Percentiles rank a stretch among this genome's conserved stretches.
Evolutionary conservation across 2,797 vertebrate species (phyloP).

Genomic region (Cyprinodon diabolis): DNA sequence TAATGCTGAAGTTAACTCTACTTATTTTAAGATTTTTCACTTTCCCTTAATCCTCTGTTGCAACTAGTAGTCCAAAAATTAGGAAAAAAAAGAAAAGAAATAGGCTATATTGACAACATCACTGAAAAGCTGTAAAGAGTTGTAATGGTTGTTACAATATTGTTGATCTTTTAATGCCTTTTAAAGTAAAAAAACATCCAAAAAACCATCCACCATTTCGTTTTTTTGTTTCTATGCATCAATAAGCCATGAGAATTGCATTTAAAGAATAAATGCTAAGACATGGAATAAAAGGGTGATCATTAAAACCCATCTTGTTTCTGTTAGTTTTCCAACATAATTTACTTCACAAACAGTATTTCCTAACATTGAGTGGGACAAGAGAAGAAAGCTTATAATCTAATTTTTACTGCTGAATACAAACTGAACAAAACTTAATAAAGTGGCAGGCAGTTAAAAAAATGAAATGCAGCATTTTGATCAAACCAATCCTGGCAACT

Average conservation of each 20-base stretch:
- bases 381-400: constrained; percentile 23
- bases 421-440: background rate
- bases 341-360: constrained; percentile 17
- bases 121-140: constrained; percentile 12
- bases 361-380: constrained; percentile 16
- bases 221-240: constrained; percentile 23
- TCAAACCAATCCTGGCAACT: background rate
- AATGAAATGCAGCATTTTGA: background rate
- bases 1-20: constrained; percentile 15
- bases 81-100: background rate
- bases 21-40: constrained; percentile 30
- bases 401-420: constrained; percentile 1
- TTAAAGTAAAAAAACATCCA: constrained; percentile 22
- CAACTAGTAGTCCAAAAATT: background rate
- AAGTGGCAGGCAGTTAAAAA: no score
- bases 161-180: constrained; percentile 6
- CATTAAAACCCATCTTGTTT: constrained; percentile 34
- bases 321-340: constrained; percentile 30
- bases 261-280: constrained; percentile 20
- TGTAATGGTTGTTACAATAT: constrained; percentile 21
- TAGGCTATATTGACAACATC: background rate
- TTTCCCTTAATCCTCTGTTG: constrained; percentile 21
- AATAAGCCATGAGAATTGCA: constrained; percentile 4
- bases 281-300: constrained; percentile 35
- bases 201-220: no score